Conservation (phyloP, 1,140 invertebrate species). For the Conus betulinus region DNA sequence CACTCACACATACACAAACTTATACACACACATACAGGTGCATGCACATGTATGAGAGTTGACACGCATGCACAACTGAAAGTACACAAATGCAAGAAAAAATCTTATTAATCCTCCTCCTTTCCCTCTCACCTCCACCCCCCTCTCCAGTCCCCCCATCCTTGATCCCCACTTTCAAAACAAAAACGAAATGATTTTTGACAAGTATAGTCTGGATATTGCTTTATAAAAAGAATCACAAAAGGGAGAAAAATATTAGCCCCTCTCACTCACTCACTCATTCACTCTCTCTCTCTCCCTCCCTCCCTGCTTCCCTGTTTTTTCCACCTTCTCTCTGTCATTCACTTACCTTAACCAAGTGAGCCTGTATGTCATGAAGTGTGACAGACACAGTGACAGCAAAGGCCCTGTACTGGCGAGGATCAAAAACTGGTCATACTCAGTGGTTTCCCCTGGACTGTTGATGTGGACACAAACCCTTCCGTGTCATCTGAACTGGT, state of each 20-base stretch:
- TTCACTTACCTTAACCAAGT: slow-evolving; percentile 77
- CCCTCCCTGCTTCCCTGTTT: no score
- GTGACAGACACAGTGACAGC: slow-evolving; percentile 95
- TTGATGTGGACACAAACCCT: slow-evolving; percentile 49
- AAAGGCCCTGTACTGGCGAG: slow-evolving; percentile 89
- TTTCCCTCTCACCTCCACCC: not conserved
- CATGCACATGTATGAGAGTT: no score
- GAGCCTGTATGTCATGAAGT: slow-evolving; percentile 95
- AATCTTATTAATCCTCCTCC: not conserved
- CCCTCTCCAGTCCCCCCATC: not conserved
- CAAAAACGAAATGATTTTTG: no score
- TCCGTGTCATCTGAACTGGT: slow-evolving; percentile 41
- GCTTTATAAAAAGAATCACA: not conserved
- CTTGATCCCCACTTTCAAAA: not conserved
- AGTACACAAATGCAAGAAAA: no score
- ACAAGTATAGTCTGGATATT: not conserved
- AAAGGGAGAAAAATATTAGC: not conserved
- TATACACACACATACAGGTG: not conserved
- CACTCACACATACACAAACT: slow-evolving; percentile 8
- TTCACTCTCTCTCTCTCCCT: no score
- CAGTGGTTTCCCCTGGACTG: slow-evolving; percentile 48
- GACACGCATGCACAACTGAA: not conserved
- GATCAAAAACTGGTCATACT: slow-evolving; percentile 80
- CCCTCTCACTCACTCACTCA: no score
- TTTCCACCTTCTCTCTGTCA: no score